Conservation (phyloP, 1,140 invertebrate species). For the Lordiphosa mommai region DNA sequence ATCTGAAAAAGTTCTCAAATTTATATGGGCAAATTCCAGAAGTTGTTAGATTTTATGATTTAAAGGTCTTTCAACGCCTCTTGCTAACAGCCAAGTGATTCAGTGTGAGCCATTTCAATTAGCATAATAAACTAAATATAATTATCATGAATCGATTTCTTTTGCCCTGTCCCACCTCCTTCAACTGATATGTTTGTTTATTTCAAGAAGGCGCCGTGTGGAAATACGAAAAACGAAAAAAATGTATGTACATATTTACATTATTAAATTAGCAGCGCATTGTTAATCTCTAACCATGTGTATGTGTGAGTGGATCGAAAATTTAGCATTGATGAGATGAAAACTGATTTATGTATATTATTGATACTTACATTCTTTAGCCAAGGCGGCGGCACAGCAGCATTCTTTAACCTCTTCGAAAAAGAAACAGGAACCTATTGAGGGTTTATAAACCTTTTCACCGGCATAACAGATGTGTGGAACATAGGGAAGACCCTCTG, state of each 20-base stretch:
- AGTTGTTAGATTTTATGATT: slow-evolving; percentile 39
- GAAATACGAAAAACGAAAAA: slow-evolving; percentile 21
- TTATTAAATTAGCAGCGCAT: slow-evolving; percentile 65
- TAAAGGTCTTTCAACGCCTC: slow-evolving; percentile 18
- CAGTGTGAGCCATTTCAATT: slow-evolving; percentile 61
- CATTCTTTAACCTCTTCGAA: slow-evolving; percentile 83
- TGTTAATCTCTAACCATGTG: slow-evolving; percentile 50
- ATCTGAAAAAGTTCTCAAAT: slow-evolving; percentile 16
- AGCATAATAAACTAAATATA: slow-evolving; percentile 71
- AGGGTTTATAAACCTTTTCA: slow-evolving; percentile 81
- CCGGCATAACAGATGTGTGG: slow-evolving; percentile 84
- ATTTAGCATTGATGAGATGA: neutral
- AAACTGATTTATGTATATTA: slow-evolving; percentile 16
- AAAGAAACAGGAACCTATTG: slow-evolving; percentile 82
- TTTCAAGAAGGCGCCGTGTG: slow-evolving; percentile 23
- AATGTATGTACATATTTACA: slow-evolving; percentile 48
- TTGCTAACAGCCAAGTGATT: neutral
- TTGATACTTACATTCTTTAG: slow-evolving; percentile 82
- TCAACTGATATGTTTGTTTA: slow-evolving; percentile 27
- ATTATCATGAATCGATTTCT: slow-evolving; percentile 59
- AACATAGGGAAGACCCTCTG: slow-evolving; percentile 84
- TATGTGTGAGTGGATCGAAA: neutral
- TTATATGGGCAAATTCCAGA: slow-evolving; percentile 17
- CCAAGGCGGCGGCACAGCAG: slow-evolving; percentile 83
- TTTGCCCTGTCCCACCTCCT: neutral